Evolutionary conservation across 2,888 invertebrate genomes (phyloP).

Genomic region (Drosophila aldrichi): DNA sequence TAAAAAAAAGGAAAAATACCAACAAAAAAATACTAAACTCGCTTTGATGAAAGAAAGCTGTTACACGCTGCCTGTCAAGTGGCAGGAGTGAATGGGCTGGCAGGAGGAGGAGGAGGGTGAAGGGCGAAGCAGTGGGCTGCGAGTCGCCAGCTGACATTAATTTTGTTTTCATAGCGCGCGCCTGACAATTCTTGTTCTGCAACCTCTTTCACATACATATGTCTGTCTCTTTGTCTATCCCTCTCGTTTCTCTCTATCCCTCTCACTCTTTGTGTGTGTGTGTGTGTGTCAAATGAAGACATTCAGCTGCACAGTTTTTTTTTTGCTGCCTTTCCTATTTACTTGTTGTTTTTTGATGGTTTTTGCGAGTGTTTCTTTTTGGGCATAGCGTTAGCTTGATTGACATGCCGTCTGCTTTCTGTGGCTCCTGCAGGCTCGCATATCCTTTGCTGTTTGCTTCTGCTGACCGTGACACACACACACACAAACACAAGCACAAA

Average conservation of each 20-base stretch:
- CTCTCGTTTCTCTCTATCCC: neutral
- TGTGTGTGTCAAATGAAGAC: slow-evolving; percentile 68
- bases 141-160: slow-evolving; percentile 69
- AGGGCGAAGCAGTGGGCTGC: neutral
- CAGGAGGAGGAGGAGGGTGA: too few relatives aligned
- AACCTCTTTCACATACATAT: slow-evolving; percentile 25
- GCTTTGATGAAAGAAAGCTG: slow-evolving; percentile 69
- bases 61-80: slow-evolving; percentile 31
- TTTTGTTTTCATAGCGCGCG: slow-evolving; percentile 74
- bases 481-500: slow-evolving; percentile 20
- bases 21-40: slow-evolving; percentile 58
- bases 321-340: slow-evolving; percentile 33
- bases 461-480: slow-evolving; percentile 68
- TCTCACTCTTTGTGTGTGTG: slow-evolving; percentile 31
- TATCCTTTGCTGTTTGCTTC: slow-evolving; percentile 52
- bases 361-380: slow-evolving; percentile 21
- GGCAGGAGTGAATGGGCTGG: neutral
- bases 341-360: slow-evolving; percentile 31
- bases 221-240: slow-evolving; percentile 1
- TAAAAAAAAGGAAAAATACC: slow-evolving; percentile 8
- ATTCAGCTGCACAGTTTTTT: slow-evolving; percentile 56
- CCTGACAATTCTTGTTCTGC: slow-evolving; percentile 25
- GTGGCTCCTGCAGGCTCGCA: slow-evolving; percentile 38
- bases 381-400: slow-evolving; percentile 65
- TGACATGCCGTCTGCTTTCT: slow-evolving; percentile 68